Evolutionary conservation across 2,888 invertebrate genomes (phyloP).

Genomic region (Drosophila austrosaltans): DNA sequence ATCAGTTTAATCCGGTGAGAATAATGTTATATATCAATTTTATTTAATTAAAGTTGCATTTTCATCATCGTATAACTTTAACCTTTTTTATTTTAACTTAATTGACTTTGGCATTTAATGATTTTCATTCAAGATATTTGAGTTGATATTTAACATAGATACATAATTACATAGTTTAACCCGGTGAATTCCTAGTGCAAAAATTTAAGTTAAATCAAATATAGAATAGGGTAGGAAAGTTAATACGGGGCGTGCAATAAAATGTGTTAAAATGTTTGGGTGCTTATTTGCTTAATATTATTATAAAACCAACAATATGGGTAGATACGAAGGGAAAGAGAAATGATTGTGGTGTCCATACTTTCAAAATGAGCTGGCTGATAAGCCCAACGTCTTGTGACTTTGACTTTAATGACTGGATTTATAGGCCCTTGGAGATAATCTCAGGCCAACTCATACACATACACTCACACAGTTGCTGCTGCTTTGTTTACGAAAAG

Average conservation of each 20-base stretch:
- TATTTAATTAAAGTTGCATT: no score
- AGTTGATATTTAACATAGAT: background rate
- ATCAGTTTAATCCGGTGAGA: no score
- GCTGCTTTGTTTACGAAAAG: conserved; percentile 76
- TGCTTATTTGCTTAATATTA: conserved; percentile 63
- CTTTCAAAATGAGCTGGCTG: conserved; percentile 40
- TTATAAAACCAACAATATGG: conserved; percentile 56
- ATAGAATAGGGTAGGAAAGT: conserved; percentile 36
- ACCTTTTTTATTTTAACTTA: no score
- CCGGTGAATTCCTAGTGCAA: conserved; percentile 18
- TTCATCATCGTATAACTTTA: no score
- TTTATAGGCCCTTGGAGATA: conserved; percentile 84
- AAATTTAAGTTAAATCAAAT: conserved; percentile 41
- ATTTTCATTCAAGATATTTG: background rate
- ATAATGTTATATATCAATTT: no score
- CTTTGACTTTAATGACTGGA: conserved; percentile 84
- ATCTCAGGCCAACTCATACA: conserved; percentile 67
- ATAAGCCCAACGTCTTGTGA: conserved; percentile 81
- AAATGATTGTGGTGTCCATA: conserved; percentile 17
- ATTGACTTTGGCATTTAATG: no score
- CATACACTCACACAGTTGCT: conserved; percentile 39
- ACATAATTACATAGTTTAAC: background rate
- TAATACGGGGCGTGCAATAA: conserved; percentile 36
- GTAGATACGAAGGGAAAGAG: conserved; percentile 3
- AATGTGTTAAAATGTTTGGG: conserved; percentile 28